Evolutionary conservation across 2,113 vertebrate genomes (phyloP).

Genomic region (Picathartes gymnocephalus): DNA sequence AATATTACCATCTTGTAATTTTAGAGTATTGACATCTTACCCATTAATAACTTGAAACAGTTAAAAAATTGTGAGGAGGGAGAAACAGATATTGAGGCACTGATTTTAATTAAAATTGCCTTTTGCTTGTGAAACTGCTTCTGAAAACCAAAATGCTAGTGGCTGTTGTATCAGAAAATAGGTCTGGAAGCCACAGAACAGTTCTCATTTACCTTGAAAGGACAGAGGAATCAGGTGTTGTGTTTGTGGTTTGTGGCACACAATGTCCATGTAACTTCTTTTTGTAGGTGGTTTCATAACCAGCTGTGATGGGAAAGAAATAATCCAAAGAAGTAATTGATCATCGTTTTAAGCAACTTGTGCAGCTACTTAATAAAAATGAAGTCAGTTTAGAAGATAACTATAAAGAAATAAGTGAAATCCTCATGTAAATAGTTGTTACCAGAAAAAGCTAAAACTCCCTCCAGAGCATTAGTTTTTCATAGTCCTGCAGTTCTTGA

Average conservation of each 20-base stretch:
- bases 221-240: background rate
- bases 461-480: background rate
- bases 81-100: background rate
- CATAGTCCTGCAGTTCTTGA: background rate
- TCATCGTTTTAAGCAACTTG: background rate
- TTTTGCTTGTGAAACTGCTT: background rate
- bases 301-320: background rate
- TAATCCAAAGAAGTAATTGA: background rate
- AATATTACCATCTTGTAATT: background rate
- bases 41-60: background rate
- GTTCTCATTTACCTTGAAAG: background rate
- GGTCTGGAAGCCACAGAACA: background rate
- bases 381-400: background rate
- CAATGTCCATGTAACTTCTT: background rate
- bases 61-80: background rate
- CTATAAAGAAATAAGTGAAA: background rate
- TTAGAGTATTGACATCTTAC: background rate
- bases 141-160: background rate
- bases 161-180: background rate
- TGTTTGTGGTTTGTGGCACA: background rate
- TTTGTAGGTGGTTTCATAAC: background rate
- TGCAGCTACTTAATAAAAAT: background rate
- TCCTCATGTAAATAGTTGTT: background rate
- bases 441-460: background rate
- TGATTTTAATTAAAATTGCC: background rate